Conservation (phyloP, 2,888 invertebrate species). For the Phragmatobia fuliginosa region DNA sequence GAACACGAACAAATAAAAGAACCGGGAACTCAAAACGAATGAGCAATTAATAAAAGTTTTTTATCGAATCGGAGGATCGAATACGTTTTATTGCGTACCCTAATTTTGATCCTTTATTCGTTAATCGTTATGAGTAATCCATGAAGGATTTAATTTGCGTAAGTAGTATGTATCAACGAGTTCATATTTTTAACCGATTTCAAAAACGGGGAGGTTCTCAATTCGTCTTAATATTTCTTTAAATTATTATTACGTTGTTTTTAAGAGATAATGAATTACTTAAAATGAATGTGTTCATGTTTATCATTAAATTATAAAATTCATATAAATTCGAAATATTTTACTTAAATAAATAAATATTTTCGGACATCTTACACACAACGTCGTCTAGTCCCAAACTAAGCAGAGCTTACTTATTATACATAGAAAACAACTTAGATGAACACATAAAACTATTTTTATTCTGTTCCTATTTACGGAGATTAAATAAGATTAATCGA, state of each 20-base stretch:
- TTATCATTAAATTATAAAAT: background rate
- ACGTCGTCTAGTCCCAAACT: too few species aligned
- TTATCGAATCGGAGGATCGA: constrained; percentile 64
- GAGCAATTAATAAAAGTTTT: constrained; percentile 62
- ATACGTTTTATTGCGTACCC: constrained; percentile 71
- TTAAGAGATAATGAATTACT: background rate
- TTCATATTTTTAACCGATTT: too few species aligned
- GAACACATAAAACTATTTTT: too few species aligned
- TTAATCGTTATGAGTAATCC: constrained; percentile 55
- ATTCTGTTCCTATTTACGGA: too few species aligned
- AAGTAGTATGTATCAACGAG: background rate
- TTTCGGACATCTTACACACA: too few species aligned
- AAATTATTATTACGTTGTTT: background rate
- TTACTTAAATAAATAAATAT: too few species aligned
- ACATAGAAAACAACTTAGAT: too few species aligned
- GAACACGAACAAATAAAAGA: constrained; percentile 70
- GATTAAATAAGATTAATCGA: too few species aligned
- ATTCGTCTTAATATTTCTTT: too few species aligned
- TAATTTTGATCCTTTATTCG: constrained; percentile 72
- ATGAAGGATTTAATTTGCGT: constrained; percentile 36
- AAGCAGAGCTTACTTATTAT: too few species aligned
- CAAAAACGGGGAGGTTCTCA: too few species aligned
- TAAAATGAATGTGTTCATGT: background rate
- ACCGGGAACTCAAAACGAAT: constrained; percentile 64
- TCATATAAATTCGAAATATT: too few species aligned